These are phyloP conservation scores for Polydrusus cervinus DNA, from an alignment of 2,888 invertebrate species.

Conservation along the genomic window DNA sequence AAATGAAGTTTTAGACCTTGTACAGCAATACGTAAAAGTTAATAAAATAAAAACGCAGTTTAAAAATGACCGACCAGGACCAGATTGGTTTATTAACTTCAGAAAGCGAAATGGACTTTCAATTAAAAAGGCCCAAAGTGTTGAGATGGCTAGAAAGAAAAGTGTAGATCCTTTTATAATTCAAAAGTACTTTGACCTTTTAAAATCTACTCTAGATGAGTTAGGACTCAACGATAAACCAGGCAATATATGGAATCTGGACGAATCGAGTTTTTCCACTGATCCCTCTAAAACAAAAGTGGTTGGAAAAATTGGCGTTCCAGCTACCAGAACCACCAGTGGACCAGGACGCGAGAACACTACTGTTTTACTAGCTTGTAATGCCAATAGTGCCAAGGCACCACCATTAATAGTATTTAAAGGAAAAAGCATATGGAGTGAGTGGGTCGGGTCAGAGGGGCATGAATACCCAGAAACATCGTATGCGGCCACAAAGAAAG, in stretches of 20 bases:
- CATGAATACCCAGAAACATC: constrained; percentile 17
- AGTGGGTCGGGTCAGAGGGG: constrained; percentile 11
- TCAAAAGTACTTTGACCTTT: constrained; percentile 33
- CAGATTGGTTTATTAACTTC: constrained; percentile 34
- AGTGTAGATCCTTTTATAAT: constrained; percentile 34
- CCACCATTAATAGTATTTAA: constrained; percentile 38
- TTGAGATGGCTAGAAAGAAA: constrained; percentile 38
- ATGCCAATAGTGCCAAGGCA: constrained; percentile 61
- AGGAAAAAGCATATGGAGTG: constrained; percentile 5
- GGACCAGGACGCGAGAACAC: constrained; percentile 44
- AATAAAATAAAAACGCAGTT: constrained; percentile 26
- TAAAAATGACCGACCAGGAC: constrained; percentile 28
- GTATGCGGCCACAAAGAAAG: constrained; percentile 39
- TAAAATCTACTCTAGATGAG: constrained; percentile 24
- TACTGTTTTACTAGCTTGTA: constrained; percentile 60
- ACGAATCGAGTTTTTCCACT: constrained; percentile 49
- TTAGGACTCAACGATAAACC: constrained; percentile 30
- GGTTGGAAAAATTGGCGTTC: constrained; percentile 41
- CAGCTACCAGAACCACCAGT: constrained; percentile 26
- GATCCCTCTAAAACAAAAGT: constrained; percentile 54
- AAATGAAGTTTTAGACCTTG: too few species aligned
- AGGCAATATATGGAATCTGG: constrained; percentile 57
- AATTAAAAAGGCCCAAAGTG: constrained; percentile 35
- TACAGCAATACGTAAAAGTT: constrained; percentile 28
- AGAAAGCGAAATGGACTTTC: constrained; percentile 28